Percentiles rank a stretch among this genome's conserved stretches.
Conservation (phyloP, 1,140 invertebrate species). For the Bombus difficillimus region DNA sequence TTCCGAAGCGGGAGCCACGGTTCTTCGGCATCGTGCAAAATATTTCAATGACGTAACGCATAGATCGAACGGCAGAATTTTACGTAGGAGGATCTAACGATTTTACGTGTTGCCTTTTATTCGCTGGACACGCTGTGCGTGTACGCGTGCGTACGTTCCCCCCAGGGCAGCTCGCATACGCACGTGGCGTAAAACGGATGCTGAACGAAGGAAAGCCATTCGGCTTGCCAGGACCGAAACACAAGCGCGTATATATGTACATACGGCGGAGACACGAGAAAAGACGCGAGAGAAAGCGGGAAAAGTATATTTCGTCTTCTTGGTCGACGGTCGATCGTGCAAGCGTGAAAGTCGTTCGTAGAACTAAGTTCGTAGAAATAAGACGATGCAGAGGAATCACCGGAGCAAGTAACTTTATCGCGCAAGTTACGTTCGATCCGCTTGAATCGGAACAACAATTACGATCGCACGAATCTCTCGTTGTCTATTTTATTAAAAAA, state of each 20-base stretch:
- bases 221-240: slow-evolving; percentile 4
- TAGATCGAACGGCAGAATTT: not conserved
- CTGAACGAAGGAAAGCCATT: slow-evolving; percentile 27
- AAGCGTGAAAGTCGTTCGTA: too few relatives aligned
- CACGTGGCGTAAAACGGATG: slow-evolving; percentile 38
- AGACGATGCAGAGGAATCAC: too few relatives aligned
- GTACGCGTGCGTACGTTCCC: not conserved
- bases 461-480: not conserved
- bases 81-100: not conserved
- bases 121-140: not conserved
- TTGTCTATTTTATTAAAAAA: not conserved
- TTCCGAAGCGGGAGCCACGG: not conserved
- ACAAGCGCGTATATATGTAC: not conserved
- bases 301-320: too few relatives aligned
- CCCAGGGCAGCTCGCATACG: not conserved
- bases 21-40: slow-evolving; percentile 53
- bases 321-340: too few relatives aligned
- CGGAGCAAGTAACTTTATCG: accelerated
- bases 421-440: too few relatives aligned
- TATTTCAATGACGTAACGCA: slow-evolving; percentile 61
- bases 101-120: slow-evolving; percentile 42
- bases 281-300: too few relatives aligned
- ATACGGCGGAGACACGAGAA: not conserved
- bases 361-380: too few relatives aligned
- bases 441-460: too few relatives aligned